A percentile compares a stretch with the other conserved stretches of the same genome.
Conservation (phyloP, 1,140 invertebrate genomes). For the Lutraria rhynchaena region DNA sequence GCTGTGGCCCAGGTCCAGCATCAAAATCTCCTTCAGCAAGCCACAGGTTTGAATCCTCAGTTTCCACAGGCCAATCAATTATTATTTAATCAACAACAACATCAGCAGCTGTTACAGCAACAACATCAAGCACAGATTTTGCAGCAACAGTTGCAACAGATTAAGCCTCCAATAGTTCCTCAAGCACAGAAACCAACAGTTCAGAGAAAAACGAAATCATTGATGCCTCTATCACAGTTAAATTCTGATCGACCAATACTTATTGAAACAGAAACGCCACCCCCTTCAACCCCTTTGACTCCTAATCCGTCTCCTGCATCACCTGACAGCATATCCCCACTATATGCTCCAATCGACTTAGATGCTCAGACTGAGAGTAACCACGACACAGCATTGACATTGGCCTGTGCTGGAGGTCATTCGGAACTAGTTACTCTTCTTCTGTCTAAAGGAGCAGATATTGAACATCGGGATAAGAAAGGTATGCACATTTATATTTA, state of each 20-base stretch:
- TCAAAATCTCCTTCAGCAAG: constrained; percentile 48
- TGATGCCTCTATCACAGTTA: constrained; percentile 28
- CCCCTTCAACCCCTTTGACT: constrained; percentile 70
- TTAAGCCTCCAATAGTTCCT: constrained; percentile 63
- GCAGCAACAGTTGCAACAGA: constrained; percentile 77
- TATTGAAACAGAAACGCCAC: constrained; percentile 71
- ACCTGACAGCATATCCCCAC: constrained; percentile 71
- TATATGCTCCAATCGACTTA: constrained; percentile 86
- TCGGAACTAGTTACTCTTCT: constrained; percentile 96
- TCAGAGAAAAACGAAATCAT: constrained; percentile 46
- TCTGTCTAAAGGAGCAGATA: constrained; percentile 94
- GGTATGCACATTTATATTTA: constrained; percentile 65
- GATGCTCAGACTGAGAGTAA: constrained; percentile 99
- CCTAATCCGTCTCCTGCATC: constrained; percentile 76
- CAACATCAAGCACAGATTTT: constrained; percentile 81
- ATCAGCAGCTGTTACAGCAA: constrained; percentile 76
- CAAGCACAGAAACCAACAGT: constrained; percentile 43
- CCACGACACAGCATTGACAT: constrained; percentile 98
- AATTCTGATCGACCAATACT: constrained; percentile 50
- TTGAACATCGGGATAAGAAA: constrained; percentile 99
- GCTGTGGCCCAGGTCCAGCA: constrained; percentile 48
- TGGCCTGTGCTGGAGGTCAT: constrained; percentile 98
- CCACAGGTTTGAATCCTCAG: constrained; percentile 28
- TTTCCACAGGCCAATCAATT: constrained; percentile 59
- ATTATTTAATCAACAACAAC: constrained; percentile 72